A percentile compares a stretch with the other conserved stretches of the same genome.
Conservation (phyloP, 2,113 vertebrate species). For the Brachyhypopomus occidentalis region DNA sequence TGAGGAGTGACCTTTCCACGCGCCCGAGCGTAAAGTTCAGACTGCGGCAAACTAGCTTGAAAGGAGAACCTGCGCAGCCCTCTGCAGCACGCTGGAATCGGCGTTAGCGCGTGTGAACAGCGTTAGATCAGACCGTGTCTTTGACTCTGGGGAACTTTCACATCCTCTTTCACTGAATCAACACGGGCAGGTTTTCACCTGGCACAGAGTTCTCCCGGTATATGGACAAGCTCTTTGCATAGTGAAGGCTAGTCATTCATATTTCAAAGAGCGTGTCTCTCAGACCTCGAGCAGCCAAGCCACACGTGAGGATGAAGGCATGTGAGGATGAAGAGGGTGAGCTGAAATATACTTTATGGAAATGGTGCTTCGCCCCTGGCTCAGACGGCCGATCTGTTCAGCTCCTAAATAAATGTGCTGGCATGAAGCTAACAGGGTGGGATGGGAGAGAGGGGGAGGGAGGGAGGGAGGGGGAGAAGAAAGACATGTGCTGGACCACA, state of each 20-base stretch:
- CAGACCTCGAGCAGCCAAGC: slow-evolving; percentile 60
- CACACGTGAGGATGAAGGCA: slow-evolving; percentile 36
- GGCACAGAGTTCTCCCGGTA: background rate
- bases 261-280: slow-evolving; percentile 61
- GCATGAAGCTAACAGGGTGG: slow-evolving; percentile 69
- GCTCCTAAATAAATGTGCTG: slow-evolving; percentile 76
- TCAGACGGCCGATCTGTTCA: slow-evolving; percentile 36
- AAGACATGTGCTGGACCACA: slow-evolving; percentile 59
- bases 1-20: background rate
- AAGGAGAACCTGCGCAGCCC: background rate
- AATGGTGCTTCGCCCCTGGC: slow-evolving; percentile 57
- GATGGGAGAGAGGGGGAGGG: no score
- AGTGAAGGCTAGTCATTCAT: slow-evolving; percentile 53
- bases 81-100: background rate
- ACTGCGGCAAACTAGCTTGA: background rate
- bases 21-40: background rate
- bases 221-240: slow-evolving; percentile 43
- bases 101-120: background rate
- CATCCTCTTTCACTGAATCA: no score
- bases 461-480: slow-evolving; percentile 46
- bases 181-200: background rate
- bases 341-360: slow-evolving; percentile 75
- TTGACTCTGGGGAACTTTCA: background rate
- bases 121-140: background rate
- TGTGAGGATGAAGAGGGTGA: slow-evolving; percentile 54